phyloP scores from a whole-genome alignment of 1,140 invertebrate genomes.

The Drosophila sulfurigaster region DNA sequence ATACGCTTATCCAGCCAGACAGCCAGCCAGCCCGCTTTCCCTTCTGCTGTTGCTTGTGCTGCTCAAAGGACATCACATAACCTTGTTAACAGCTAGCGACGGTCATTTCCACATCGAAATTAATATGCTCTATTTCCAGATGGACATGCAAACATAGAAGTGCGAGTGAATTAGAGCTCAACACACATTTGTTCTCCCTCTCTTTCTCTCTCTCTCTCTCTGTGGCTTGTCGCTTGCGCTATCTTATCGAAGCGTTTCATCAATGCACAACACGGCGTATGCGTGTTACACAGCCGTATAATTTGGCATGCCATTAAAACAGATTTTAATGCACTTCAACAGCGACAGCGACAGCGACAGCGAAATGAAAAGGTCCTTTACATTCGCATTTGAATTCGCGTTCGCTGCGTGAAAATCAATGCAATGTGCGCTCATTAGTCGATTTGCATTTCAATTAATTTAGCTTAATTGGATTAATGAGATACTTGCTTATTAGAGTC shows the following conservation, averaged over 20 bases:
- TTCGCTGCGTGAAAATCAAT: slow-evolving; percentile 62
- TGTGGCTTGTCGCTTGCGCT: slow-evolving; percentile 4
- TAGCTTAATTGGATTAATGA: slow-evolving; percentile 80
- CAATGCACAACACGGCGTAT: slow-evolving; percentile 57
- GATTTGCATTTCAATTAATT: slow-evolving; percentile 80
- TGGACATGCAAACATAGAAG: slow-evolving; percentile 29
- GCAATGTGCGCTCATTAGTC: slow-evolving; percentile 71
- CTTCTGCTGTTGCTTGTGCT: background rate
- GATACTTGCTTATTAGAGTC: slow-evolving; percentile 70
- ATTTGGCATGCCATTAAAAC: slow-evolving; percentile 63
- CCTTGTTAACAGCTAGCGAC: slow-evolving; percentile 38
- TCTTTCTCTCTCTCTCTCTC: background rate
- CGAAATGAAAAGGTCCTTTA: background rate
- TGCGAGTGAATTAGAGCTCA: slow-evolving; percentile 46
- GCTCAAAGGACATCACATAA: slow-evolving; percentile 19
- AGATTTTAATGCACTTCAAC: slow-evolving; percentile 53
- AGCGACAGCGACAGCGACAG: background rate
- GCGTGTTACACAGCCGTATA: slow-evolving; percentile 54
- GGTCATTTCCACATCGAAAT: slow-evolving; percentile 34
- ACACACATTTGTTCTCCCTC: background rate
- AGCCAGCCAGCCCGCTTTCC: background rate
- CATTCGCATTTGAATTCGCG: slow-evolving; percentile 3
- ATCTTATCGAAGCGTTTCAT: slow-evolving; percentile 53
- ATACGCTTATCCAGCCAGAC: slow-evolving; percentile 32
- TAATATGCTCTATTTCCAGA: slow-evolving; percentile 32